Evolutionary conservation across 2,888 invertebrate species (phyloP), one percentile per base, ranked within the genome.

Genomic region (Ptycholaimellus sp.): DNA sequence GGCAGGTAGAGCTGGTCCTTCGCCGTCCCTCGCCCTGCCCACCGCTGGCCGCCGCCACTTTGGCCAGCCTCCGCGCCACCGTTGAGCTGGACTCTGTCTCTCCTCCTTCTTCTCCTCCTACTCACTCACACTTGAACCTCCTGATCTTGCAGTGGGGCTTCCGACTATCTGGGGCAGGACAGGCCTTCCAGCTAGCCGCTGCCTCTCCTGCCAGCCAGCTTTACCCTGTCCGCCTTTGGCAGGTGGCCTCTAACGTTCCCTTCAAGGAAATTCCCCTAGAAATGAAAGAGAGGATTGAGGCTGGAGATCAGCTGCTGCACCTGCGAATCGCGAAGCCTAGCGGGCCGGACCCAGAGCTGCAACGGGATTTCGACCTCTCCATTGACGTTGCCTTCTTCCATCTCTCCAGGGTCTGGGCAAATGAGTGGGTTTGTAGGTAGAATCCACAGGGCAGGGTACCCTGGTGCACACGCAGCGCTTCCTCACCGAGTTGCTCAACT

Each of bases 391-490:
- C 13, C 13, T 25, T 25, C 7, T 25, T 14, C 23, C 25, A 13
- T 37, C 6, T 5, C 7, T 11, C 5, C 14, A 11, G 6, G 17
- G 4, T 4, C n/a, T 9, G 32, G 18, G 16, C 14, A 33, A 27
- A 6, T 33, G 13, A 25, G 25, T 25, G 25, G 6, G 14, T n/a
- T n/a, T n/a, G n/a, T n/a, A n/a, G n/a, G n/a, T n/a, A n/a, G n/a
- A n/a, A n/a, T n/a, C n/a, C n/a, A n/a, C n/a, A n/a, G n/a, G n/a
- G n/a, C n/a, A n/a, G n/a, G n/a, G n/a, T n/a, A 13, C 18, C 50
- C 85, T 85, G 59, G 75, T 85, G 36, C 87, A 90, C 61, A 87
- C 87, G 1, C 80, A 82, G 55, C 69, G 85, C 37, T 87, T 87
- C 64, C 70, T 82, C 33, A 71, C 73, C 14, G 83, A 85, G 60